Conservation (phyloP, 2,888 invertebrate genomes). For the Macaria notata region DNA sequence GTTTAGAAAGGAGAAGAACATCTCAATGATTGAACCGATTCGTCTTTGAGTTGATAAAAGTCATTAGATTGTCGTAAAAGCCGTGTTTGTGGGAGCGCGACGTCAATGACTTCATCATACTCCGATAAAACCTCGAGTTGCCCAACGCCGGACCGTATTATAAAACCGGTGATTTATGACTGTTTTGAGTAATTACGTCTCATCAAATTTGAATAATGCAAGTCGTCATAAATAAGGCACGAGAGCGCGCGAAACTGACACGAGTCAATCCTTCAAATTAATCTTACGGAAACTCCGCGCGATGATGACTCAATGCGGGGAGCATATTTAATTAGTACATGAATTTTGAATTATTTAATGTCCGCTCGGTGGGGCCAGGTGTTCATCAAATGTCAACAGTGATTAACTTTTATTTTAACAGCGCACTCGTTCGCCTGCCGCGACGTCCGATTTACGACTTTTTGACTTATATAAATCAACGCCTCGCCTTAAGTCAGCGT, state of each 20-base stretch:
- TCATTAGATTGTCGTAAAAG: constrained; percentile 65
- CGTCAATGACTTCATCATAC: constrained; percentile 67
- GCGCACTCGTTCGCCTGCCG: constrained; percentile 45
- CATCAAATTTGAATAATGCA: constrained; percentile 81
- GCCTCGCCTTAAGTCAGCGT: constrained; percentile 73
- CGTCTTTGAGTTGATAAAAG: constrained; percentile 51
- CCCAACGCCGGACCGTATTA: constrained; percentile 67
- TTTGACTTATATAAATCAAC: constrained; percentile 77
- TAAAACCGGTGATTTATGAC: constrained; percentile 75
- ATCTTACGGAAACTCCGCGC: constrained; percentile 66
- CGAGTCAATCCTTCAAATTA: constrained; percentile 76
- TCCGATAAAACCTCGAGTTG: constrained; percentile 56
- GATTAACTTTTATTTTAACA: constrained; percentile 75
- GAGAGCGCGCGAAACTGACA: constrained; percentile 65
- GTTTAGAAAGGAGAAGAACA: constrained; percentile 33
- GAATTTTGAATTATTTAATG: constrained; percentile 77
- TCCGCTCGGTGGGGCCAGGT: constrained; percentile 63
- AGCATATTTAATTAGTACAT: constrained; percentile 78
- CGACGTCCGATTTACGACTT: constrained; percentile 66
- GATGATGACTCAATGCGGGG: constrained; percentile 73
- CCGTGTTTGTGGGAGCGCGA: constrained; percentile 54
- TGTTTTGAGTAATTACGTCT: constrained; percentile 80
- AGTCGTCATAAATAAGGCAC: constrained; percentile 71
- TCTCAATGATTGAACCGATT: constrained; percentile 43
- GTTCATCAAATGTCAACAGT: constrained; percentile 78